Base-by-base conservation (phyloP, 2,113 vertebrate species). In the Cichladusa arquata region DNA sequence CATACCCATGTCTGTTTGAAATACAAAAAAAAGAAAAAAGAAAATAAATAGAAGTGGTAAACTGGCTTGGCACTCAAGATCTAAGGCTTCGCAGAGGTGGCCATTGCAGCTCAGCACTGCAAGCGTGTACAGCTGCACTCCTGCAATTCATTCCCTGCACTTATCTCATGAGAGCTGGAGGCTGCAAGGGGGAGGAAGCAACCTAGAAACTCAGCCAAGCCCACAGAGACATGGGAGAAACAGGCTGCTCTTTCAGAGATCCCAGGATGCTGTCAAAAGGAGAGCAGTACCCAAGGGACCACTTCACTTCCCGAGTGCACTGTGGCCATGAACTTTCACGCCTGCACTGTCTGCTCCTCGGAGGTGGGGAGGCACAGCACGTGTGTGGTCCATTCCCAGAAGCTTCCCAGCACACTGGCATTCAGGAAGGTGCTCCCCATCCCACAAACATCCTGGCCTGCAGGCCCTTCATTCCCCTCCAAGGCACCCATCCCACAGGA, bases 291-390 rank as follows among this genome's bases (percentile, higher is more conserved):
- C 20, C 5, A 0, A 17, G 62, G 47, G 91, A 92, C 29, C 0
- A 0, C 1, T 2, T 20, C 3, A 20, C 50, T 70, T 90, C 74
- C 44, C 0, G 0, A 72, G n/a, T 7, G 3, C 9, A 2, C 19
- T 0, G 2, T 5, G 25, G 11, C 57, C 33, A 23, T 38, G 69
- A 60, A 57, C 53, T 29, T 50, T 69, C 69, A 53, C 0, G 1
- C 31, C 61, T 36, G 36, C 31, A 51, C 15, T 14, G 34, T 23
- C 61, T 0, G 1, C 66, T 84, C 22, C 47, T 70, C 42, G 1
- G 6, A 40, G 66, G 33, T 14, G 6, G 25, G 7, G 10, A 61
- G n/a, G 82, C 57, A 72, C 57, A 56, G 53, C 2, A 3, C 0
- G 0, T 2, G 9, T 3, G 3, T 14, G 33, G 23, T 47, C 34